Percentiles rank a stretch among this genome's conserved stretches.
Conservation (phyloP, 2,113 vertebrate species). For the Chinchilla lanigera region DNA sequence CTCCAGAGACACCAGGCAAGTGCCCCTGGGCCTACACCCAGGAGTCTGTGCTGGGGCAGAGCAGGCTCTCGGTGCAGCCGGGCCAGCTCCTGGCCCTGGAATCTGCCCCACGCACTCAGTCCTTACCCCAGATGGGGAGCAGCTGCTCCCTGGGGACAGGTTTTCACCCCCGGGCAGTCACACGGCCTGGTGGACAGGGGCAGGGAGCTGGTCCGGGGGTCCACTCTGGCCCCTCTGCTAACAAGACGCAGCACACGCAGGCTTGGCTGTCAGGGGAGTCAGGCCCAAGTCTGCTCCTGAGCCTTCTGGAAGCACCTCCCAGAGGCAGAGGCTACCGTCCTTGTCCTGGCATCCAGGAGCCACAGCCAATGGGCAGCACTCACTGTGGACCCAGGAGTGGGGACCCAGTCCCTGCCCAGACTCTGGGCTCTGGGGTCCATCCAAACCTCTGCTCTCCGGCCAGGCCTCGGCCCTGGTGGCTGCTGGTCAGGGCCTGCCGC, state of each 20-base stretch:
- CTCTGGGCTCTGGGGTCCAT: background rate
- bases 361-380: rapidly evolving
- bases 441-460: background rate
- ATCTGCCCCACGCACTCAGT: background rate
- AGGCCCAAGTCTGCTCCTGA: background rate
- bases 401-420: background rate
- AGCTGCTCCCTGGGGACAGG: background rate
- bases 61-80: rapidly evolving
- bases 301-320: background rate
- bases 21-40: rapidly evolving
- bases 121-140: background rate
- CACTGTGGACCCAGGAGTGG: background rate
- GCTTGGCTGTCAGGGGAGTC: background rate
- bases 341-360: background rate
- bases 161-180: background rate
- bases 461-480: background rate
- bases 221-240: background rate
- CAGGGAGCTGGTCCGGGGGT: background rate
- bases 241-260: background rate
- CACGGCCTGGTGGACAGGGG: background rate
- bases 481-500: background rate
- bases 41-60: rapidly evolving
- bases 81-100: rapidly evolving
- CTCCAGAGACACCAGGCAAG: too few species aligned
- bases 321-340: rapidly evolving